Percentiles rank a stretch among this genome's conserved stretches.
Evolutionary conservation across 2,888 invertebrate genomes (phyloP).

Genomic region (Carterocephalus palaemon): DNA sequence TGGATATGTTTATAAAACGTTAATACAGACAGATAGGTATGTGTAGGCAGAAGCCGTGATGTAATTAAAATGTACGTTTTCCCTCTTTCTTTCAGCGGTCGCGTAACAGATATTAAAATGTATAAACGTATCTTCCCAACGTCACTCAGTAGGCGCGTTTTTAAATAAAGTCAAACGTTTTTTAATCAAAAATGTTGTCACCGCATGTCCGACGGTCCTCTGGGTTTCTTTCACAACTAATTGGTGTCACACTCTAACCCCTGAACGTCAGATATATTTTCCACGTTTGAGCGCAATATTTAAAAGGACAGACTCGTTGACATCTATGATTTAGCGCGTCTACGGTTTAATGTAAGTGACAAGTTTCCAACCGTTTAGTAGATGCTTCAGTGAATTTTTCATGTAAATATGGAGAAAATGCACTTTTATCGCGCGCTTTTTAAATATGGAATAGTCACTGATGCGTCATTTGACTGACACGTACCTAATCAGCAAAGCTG

Average conservation of each 20-base stretch:
- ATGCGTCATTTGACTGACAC: constrained; percentile 11
- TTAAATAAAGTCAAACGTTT: constrained; percentile 37
- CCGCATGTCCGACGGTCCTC: constrained; percentile 60
- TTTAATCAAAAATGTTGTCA: constrained; percentile 46
- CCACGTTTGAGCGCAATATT: constrained; percentile 50
- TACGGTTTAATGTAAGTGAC: constrained; percentile 53
- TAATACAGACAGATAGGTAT: not conserved
- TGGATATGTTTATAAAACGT: constrained; percentile 2
- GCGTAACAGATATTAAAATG: constrained; percentile 22
- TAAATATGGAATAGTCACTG: constrained; percentile 16
- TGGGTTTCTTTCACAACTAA: constrained; percentile 69
- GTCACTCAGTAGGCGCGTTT: constrained; percentile 30
- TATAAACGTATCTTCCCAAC: constrained; percentile 11
- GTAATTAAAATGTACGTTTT: constrained; percentile 20
- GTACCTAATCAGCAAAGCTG: no score
- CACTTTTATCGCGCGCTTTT: constrained; percentile 31
- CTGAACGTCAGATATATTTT: constrained; percentile 51
- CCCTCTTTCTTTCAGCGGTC: constrained; percentile 18
- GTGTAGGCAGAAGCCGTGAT: not conserved
- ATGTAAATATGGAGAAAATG: constrained; percentile 33
- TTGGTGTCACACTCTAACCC: constrained; percentile 71
- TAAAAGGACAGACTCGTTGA: constrained; percentile 48
- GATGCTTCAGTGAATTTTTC: constrained; percentile 20
- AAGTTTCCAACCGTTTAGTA: constrained; percentile 37
- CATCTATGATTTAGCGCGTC: constrained; percentile 40